A percentile compares a stretch with the other conserved stretches of the same genome.
phyloP scores from a whole-genome alignment of 2,888 invertebrate genomes.

The Calliscelio sp. region DNA sequence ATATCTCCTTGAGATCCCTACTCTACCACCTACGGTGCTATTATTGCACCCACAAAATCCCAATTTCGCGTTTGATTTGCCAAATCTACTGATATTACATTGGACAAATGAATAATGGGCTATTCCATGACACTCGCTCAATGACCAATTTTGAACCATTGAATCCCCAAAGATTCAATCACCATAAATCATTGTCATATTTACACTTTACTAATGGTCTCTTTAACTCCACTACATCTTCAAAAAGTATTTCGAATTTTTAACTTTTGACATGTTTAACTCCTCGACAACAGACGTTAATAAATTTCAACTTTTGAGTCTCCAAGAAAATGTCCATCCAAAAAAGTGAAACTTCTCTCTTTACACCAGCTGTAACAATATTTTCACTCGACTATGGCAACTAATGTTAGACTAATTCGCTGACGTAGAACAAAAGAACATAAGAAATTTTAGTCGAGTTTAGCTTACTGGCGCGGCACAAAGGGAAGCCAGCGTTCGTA shows the following conservation, averaged over 20 bases:
- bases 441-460: conserved; percentile 14
- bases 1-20: conserved; percentile 3
- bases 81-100: conserved; percentile 1
- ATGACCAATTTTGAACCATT: not conserved
- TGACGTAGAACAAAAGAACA: conserved; percentile 18
- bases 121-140: not conserved
- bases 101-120: not conserved
- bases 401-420: conserved; percentile 10
- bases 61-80: conserved; percentile 1
- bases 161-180: not conserved
- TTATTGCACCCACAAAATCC: conserved; percentile 4
- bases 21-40: conserved; percentile 1
- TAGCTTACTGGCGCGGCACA: conserved; percentile 2
- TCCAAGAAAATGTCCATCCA: too few relatives aligned
- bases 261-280: too few relatives aligned
- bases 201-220: too few relatives aligned
- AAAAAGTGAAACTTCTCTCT: not conserved
- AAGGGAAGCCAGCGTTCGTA: conserved; percentile 19
- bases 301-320: too few relatives aligned
- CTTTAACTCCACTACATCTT: too few relatives aligned
- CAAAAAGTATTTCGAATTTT: too few relatives aligned
- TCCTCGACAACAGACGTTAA: too few relatives aligned
- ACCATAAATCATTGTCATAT: not conserved
- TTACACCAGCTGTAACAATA: too few relatives aligned
- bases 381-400: not conserved